Evolutionary conservation across 2,888 invertebrate species (phyloP).

Genomic region (Amiota minor): DNA sequence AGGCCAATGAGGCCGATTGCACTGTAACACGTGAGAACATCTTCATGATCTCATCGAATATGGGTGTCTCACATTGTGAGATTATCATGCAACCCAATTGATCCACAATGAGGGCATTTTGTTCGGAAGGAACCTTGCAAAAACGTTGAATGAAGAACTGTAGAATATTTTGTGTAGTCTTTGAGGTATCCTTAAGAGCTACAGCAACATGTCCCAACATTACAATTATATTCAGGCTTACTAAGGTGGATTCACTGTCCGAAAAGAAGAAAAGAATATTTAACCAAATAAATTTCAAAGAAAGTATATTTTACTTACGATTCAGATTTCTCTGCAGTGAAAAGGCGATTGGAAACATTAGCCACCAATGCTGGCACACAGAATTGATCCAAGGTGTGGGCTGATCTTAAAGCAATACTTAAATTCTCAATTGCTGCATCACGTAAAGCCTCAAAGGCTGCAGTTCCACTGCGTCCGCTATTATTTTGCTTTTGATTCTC

Average conservation of each 20-base stretch:
- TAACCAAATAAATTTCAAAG: neutral
- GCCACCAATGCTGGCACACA: slow-evolving; percentile 97
- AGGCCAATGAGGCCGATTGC: slow-evolving; percentile 88
- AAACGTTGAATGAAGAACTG: slow-evolving; percentile 97
- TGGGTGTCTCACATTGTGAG: slow-evolving; percentile 87
- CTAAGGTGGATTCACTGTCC: slow-evolving; percentile 88
- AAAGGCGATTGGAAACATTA: slow-evolving; percentile 94
- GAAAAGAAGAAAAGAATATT: neutral
- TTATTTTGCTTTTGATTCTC: slow-evolving; percentile 61
- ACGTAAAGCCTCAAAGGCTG: slow-evolving; percentile 91
- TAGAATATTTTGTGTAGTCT: slow-evolving; percentile 94
- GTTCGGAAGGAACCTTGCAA: slow-evolving; percentile 91
- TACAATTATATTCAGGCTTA: slow-evolving; percentile 96
- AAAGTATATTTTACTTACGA: slow-evolving; percentile 75
- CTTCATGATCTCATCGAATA: slow-evolving; percentile 96
- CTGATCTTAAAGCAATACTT: slow-evolving; percentile 93
- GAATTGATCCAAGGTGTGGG: slow-evolving; percentile 89
- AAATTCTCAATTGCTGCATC: slow-evolving; percentile 97
- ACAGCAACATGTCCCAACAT: slow-evolving; percentile 98
- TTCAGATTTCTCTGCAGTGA: slow-evolving; percentile 92
- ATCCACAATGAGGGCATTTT: slow-evolving; percentile 96
- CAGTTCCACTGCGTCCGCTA: slow-evolving; percentile 75
- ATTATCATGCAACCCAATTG: slow-evolving; percentile 99
- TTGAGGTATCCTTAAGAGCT: slow-evolving; percentile 91
- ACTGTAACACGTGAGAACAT: slow-evolving; percentile 98